phyloP scores from a whole-genome alignment of 2,888 invertebrate species.

The Sericinus montela region DNA sequence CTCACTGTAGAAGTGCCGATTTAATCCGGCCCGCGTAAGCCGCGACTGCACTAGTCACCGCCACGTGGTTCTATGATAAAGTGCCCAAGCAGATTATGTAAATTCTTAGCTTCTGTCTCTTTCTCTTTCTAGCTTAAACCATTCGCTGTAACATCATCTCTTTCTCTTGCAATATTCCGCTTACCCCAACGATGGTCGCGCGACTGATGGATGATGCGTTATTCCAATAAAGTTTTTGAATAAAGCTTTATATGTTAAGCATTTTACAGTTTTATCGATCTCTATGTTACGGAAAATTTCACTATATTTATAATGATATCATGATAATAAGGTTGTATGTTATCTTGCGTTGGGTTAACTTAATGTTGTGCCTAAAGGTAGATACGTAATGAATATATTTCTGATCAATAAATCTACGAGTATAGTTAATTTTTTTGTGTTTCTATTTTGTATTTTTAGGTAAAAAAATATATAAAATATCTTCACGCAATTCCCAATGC shows the following conservation, averaged over 20 bases:
- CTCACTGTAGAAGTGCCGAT: slow-evolving; percentile 49
- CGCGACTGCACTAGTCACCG: slow-evolving; percentile 76
- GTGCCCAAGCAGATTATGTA: slow-evolving; percentile 77
- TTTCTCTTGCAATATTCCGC: slow-evolving; percentile 40
- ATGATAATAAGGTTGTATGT: too few species aligned
- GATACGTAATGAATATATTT: too few species aligned
- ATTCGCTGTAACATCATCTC: slow-evolving; percentile 37
- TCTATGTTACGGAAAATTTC: not conserved
- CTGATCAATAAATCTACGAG: too few species aligned
- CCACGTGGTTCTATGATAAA: slow-evolving; percentile 79
- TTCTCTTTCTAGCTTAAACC: slow-evolving; percentile 42
- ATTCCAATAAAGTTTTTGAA: slow-evolving; percentile 77
- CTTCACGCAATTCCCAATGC: too few species aligned
- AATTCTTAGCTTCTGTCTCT: slow-evolving; percentile 66
- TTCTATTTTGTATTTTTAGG: too few species aligned
- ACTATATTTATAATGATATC: too few species aligned
- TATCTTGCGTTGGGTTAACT: too few species aligned
- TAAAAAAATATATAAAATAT: too few species aligned
- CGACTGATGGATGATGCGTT: slow-evolving; percentile 78
- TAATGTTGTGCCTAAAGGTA: too few species aligned
- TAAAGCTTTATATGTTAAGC: slow-evolving; percentile 62
- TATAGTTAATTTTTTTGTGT: too few species aligned
- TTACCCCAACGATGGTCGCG: slow-evolving; percentile 65
- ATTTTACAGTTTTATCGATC: slow-evolving; percentile 49
- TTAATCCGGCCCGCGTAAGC: slow-evolving; percentile 68